Conservation (phyloP, 2,113 vertebrate genomes). For the Corythoichthys haematopterus region DNA sequence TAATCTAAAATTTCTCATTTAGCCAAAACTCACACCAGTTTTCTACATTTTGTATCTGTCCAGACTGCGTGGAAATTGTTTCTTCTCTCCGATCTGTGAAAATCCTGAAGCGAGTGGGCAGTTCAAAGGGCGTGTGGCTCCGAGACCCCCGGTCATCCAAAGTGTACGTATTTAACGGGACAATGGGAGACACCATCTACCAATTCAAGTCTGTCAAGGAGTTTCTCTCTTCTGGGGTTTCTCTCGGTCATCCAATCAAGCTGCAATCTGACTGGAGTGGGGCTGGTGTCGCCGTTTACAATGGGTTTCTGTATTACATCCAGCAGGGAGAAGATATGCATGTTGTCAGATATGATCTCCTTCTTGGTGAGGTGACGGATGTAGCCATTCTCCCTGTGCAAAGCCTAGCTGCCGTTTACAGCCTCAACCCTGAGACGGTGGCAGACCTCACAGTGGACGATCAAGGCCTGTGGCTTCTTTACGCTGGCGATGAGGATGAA, state of each 20-base stretch:
- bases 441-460: conserved; percentile 86
- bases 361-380: conserved; percentile 78
- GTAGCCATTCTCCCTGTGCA: conserved; percentile 85
- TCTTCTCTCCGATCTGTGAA: conserved; percentile 89
- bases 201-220: conserved; percentile 82
- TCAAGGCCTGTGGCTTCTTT: conserved; percentile 91
- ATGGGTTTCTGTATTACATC: conserved; percentile 83
- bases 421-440: conserved; percentile 79
- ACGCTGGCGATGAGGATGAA: conserved; percentile 78
- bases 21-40: neutral
- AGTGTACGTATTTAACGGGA: conserved; percentile 86
- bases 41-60: neutral
- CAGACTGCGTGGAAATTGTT: conserved; percentile 89
- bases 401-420: conserved; percentile 77
- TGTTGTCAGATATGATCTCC: conserved; percentile 86
- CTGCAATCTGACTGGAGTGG: conserved; percentile 86
- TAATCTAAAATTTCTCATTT: neutral
- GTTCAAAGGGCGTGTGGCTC: conserved; percentile 85
- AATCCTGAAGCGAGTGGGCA: conserved; percentile 86
- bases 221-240: conserved; percentile 77
- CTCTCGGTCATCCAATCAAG: conserved; percentile 72
- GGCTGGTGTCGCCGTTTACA: conserved; percentile 80
- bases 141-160: conserved; percentile 84
- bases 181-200: conserved; percentile 77
- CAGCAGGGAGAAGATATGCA: conserved; percentile 73